Evolutionary conservation across 2,888 invertebrate species (phyloP).

Genomic region (Seira ritae): DNA sequence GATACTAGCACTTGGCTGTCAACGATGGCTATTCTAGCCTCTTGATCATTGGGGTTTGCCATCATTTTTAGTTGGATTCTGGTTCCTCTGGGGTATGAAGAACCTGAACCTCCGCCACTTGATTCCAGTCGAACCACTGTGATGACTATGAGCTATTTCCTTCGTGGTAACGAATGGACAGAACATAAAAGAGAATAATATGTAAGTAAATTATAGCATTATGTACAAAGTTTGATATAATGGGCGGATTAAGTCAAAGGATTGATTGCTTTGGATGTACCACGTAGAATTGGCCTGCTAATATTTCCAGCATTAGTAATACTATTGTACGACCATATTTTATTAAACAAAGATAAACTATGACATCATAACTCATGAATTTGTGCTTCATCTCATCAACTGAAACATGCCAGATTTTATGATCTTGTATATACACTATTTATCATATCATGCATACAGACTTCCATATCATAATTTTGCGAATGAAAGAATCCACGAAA

Average conservation of each 20-base stretch:
- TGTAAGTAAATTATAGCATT: neutral
- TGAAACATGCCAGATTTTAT: neutral
- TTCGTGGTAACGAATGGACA: neutral
- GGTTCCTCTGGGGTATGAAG: slow-evolving; percentile 63
- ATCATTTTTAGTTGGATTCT: slow-evolving; percentile 62
- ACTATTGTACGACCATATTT: neutral
- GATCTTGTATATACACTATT: neutral
- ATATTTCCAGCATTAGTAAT: slow-evolving; percentile 7
- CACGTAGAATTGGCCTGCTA: neutral
- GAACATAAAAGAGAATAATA: slow-evolving; percentile 12
- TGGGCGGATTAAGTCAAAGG: slow-evolving; percentile 1
- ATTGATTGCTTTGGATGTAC: neutral
- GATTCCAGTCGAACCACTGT: slow-evolving; percentile 69
- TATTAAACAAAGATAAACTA: neutral
- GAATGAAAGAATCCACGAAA: no score
- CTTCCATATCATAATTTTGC: no score
- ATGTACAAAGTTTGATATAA: neutral
- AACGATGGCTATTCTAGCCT: slow-evolving; percentile 62
- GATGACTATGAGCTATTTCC: slow-evolving; percentile 19
- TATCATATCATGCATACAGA: neutral
- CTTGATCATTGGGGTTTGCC: slow-evolving; percentile 60
- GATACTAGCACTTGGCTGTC: slow-evolving; percentile 62
- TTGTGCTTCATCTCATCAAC: no score
- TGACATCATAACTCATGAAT: slow-evolving; percentile 7
- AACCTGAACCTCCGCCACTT: slow-evolving; percentile 60